phyloP scores from a whole-genome alignment of 2,888 invertebrate species.

The Augochlorella aurata region DNA sequence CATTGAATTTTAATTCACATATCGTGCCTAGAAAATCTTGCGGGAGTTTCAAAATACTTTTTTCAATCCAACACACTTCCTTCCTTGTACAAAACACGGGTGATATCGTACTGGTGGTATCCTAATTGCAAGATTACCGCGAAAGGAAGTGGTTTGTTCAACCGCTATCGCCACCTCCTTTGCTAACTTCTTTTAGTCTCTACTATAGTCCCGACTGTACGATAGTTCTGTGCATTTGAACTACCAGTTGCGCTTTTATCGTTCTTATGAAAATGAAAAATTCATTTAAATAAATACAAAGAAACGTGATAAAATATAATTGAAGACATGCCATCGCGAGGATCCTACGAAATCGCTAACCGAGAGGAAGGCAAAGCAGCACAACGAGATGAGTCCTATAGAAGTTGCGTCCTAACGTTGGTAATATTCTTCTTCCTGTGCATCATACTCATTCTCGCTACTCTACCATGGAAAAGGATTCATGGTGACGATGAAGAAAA shows the following conservation, averaged over 20 bases:
- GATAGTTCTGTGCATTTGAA: not conserved
- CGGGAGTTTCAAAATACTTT: not conserved
- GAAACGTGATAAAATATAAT: not conserved
- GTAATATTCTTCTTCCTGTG: conserved; percentile 69
- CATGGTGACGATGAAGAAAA: not conserved
- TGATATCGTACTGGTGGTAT: conserved; percentile 13
- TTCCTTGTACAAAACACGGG: not conserved
- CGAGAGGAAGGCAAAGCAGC: conserved; percentile 49
- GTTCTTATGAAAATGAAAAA: not conserved
- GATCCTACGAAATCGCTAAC: conserved; percentile 62
- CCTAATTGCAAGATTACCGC: conserved; percentile 53
- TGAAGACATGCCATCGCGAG: conserved; percentile 62
- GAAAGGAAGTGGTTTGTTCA: conserved; percentile 68
- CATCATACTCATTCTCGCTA: conserved; percentile 61
- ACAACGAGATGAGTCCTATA: conserved; percentile 69
- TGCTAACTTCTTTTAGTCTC: not conserved
- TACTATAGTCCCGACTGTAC: conserved; percentile 20
- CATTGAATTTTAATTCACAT: conserved; percentile 25
- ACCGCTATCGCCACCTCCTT: conserved; percentile 63
- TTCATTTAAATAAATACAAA: not conserved
- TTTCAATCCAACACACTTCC: not conserved
- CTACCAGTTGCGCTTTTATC: not conserved
- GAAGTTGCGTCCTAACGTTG: conserved; percentile 65
- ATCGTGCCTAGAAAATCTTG: not conserved
- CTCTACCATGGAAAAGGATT: conserved; percentile 56